Percentiles rank a stretch among this genome's conserved stretches.
Evolutionary conservation across 2,113 vertebrate species (phyloP).

Genomic region (Epinephelus moara): DNA sequence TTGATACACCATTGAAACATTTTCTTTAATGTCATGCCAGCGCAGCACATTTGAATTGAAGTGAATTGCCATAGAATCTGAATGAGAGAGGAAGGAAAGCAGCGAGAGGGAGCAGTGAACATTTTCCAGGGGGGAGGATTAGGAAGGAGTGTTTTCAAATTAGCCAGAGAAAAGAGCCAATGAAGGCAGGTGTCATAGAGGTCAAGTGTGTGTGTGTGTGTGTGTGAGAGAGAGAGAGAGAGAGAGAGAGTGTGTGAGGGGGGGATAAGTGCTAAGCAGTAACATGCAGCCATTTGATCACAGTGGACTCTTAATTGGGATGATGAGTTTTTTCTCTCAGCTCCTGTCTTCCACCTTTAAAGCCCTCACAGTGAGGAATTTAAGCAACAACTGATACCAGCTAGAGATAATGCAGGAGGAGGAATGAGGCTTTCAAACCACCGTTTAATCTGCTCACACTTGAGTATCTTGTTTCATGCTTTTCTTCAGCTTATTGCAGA

Average conservation of each 20-base stretch:
- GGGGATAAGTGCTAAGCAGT: constrained; percentile 37
- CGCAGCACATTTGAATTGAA: constrained; percentile 24
- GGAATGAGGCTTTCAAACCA: neutral
- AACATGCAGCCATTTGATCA: constrained; percentile 69
- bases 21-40: constrained; percentile 54
- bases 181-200: constrained; percentile 74
- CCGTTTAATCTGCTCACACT: neutral
- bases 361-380: constrained; percentile 10
- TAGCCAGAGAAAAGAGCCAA: constrained; percentile 58
- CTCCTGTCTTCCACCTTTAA: constrained; percentile 15
- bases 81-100: constrained; percentile 29
- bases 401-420: neutral
- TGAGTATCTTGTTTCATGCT: neutral
- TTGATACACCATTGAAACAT: constrained; percentile 30
- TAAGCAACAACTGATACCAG: neutral
- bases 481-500: neutral
- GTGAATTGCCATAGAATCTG: constrained; percentile 20
- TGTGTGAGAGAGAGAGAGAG: neutral
- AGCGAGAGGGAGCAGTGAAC: constrained; percentile 6
- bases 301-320: constrained; percentile 43
- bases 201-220: constrained; percentile 66
- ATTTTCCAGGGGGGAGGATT: constrained; percentile 44
- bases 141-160: constrained; percentile 55
- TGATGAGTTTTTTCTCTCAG: constrained; percentile 28
- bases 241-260: neutral